phyloP scores from a whole-genome alignment of 2,888 invertebrate genomes.

The Brachylomia viminalis region DNA sequence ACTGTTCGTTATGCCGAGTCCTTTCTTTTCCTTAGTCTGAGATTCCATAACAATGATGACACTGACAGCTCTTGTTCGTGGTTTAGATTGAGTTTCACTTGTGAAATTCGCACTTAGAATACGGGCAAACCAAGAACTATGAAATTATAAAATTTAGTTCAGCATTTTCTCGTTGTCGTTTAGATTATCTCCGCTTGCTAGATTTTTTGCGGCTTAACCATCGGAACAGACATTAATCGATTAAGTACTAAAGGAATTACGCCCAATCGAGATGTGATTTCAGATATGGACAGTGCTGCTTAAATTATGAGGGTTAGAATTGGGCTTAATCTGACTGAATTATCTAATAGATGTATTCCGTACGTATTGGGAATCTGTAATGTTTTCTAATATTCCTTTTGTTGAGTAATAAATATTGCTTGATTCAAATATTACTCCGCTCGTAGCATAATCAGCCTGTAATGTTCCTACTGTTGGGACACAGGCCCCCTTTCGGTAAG shows the following conservation, averaged over 20 bases:
- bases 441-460: no score
- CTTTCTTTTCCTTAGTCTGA: no score
- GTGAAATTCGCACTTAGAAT: background rate
- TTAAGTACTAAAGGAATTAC: slow-evolving; percentile 35
- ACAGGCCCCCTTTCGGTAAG: no score
- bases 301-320: slow-evolving; percentile 39
- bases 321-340: slow-evolving; percentile 22
- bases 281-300: slow-evolving; percentile 34
- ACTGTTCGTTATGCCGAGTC: no score
- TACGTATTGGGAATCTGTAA: slow-evolving; percentile 27
- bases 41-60: background rate
- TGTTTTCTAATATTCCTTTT: slow-evolving; percentile 8
- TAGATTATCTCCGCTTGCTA: slow-evolving; percentile 5
- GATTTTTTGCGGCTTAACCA: background rate
- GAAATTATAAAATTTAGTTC: background rate
- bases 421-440: no score
- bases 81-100: background rate
- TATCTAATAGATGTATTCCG: slow-evolving; percentile 18
- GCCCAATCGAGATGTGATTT: slow-evolving; percentile 36
- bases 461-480: no score
- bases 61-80: background rate
- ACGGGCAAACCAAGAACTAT: no score
- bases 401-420: background rate
- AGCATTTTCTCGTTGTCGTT: background rate
- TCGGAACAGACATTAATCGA: slow-evolving; percentile 14